Conservation (phyloP, 2,113 vertebrate genomes). For the Salminus brasiliensis region DNA sequence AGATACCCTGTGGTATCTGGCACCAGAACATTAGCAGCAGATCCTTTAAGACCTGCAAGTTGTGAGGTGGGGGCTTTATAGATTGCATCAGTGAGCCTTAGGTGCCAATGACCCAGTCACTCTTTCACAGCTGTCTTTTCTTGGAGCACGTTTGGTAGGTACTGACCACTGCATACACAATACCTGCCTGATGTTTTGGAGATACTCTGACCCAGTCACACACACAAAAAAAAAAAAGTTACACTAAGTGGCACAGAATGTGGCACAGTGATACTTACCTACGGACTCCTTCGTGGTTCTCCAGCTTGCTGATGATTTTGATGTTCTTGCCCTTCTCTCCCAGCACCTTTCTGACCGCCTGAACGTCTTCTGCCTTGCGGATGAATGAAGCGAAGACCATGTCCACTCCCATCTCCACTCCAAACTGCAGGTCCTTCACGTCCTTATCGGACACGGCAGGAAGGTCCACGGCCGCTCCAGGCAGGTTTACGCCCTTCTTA, state of each 20-base stretch:
- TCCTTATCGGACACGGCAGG: slow-evolving; percentile 94
- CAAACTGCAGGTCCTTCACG: slow-evolving; percentile 89
- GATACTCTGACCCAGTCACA: no score
- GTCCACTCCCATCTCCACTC: slow-evolving; percentile 90
- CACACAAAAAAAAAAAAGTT: background rate
- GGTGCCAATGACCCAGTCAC: no score
- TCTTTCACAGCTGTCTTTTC: no score
- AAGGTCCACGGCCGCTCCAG: slow-evolving; percentile 91
- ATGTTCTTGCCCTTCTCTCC: slow-evolving; percentile 96
- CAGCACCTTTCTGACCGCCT: slow-evolving; percentile 90
- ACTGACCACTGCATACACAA: no score
- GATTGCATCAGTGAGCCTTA: no score
- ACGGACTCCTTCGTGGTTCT: slow-evolving; percentile 97
- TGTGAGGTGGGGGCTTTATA: no score
- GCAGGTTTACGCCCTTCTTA: slow-evolving; percentile 97
- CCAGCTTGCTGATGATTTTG: slow-evolving; percentile 98
- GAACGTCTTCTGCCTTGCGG: slow-evolving; percentile 91
- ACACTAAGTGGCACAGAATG: no score
- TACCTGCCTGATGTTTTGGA: no score
- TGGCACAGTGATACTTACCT: slow-evolving; percentile 74
- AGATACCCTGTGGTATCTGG: no score
- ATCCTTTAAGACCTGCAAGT: no score
- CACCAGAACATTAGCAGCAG: no score
- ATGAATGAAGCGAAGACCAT: slow-evolving; percentile 99
- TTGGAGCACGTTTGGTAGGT: no score